A percentile compares a stretch with the other conserved stretches of the same genome.
Evolutionary conservation across 2,888 invertebrate species (phyloP).

Genomic region (Anthophora plumipes): DNA sequence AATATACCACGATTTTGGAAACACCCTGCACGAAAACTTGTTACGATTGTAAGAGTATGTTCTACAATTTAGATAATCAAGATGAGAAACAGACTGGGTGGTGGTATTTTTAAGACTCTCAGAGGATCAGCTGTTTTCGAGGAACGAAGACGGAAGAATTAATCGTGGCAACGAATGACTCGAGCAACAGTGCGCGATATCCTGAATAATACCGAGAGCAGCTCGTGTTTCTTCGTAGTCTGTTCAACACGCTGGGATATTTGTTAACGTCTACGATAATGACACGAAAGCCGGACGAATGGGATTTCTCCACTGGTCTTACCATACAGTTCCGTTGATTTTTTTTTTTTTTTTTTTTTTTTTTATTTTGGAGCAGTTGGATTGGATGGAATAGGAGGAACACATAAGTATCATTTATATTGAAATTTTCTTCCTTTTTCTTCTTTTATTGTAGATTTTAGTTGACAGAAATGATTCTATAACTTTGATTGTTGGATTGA

Average conservation of each 20-base stretch:
- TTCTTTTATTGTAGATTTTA: too few relatives aligned
- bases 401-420: neutral
- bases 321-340: neutral
- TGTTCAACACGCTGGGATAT: slow-evolving; percentile 34
- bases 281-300: slow-evolving; percentile 14
- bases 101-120: too few relatives aligned
- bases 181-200: slow-evolving; percentile 2
- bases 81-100: too few relatives aligned
- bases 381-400: neutral
- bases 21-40: too few relatives aligned
- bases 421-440: neutral
- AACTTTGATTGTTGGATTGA: too few relatives aligned
- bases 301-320: slow-evolving; percentile 11
- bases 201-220: slow-evolving; percentile 14
- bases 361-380: neutral
- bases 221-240: neutral
- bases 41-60: too few relatives aligned
- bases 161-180: slow-evolving; percentile 14
- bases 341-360: slow-evolving; percentile 2
- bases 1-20: too few relatives aligned
- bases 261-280: slow-evolving; percentile 29
- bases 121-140: neutral
- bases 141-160: neutral
- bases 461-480: too few relatives aligned
- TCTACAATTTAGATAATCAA: too few relatives aligned